Evolutionary conservation across 2,888 invertebrate genomes (phyloP).

Genomic region (Hermodice carunculata): DNA sequence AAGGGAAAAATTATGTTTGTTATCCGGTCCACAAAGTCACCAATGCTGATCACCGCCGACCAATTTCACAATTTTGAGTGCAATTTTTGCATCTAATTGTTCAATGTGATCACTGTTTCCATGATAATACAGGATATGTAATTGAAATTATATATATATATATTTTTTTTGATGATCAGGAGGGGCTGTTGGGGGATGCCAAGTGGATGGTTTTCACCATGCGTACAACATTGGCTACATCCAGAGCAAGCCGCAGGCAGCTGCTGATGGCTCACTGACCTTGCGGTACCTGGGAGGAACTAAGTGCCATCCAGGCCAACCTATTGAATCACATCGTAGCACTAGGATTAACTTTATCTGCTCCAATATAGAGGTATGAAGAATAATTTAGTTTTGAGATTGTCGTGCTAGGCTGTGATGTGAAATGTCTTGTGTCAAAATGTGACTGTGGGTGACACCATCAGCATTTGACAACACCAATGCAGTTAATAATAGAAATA

Average conservation of each 20-base stretch:
- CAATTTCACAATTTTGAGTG: no score
- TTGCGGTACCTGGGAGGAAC: conserved; percentile 56
- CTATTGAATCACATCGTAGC: conserved; percentile 47
- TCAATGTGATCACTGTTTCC: no score
- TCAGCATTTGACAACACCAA: no score
- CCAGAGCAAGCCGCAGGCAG: conserved; percentile 54
- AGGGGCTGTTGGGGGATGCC: conserved; percentile 59
- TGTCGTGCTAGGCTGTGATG: conserved; percentile 1
- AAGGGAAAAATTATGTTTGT: no score
- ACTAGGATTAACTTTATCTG: conserved; percentile 59
- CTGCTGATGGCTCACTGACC: conserved; percentile 48
- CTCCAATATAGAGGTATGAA: conserved; percentile 42
- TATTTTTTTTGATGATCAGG: conserved; percentile 44
- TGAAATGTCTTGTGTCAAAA: no score
- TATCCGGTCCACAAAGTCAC: no score
- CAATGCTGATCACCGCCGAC: no score
- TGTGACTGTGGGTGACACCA: no score
- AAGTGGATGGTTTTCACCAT: conserved; percentile 35
- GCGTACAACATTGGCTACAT: conserved; percentile 57
- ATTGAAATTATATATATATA: no score
- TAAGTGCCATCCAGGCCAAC: conserved; percentile 51
- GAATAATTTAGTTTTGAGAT: neutral
- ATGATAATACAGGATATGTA: no score
- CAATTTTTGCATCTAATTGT: no score
- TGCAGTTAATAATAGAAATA: no score